These are phyloP conservation scores for Doryteuthis pealeii DNA, from an alignment of 1,140 invertebrate species.

Conservation along the genomic window DNA sequence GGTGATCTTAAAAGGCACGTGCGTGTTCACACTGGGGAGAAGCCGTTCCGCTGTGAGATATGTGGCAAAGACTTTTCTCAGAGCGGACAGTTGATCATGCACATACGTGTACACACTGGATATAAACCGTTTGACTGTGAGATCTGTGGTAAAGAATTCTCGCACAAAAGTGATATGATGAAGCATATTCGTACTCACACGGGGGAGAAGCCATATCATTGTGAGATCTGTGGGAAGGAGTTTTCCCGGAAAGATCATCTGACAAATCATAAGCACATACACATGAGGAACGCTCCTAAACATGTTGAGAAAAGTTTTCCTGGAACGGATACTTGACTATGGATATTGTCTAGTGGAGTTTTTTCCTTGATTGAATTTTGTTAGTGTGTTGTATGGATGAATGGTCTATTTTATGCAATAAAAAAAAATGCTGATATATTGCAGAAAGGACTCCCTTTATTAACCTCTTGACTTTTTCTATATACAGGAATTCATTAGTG, in stretches of 20 bases:
- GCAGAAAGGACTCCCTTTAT: too few relatives aligned
- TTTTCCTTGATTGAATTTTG: too few relatives aligned
- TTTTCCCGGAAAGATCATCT: slow-evolving; percentile 15
- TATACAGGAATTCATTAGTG: too few relatives aligned
- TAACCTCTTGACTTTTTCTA: too few relatives aligned
- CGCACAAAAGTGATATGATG: neutral
- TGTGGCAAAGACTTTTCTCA: slow-evolving; percentile 19
- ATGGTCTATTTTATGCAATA: too few relatives aligned
- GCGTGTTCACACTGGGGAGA: neutral
- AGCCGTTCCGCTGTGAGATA: slow-evolving; percentile 18
- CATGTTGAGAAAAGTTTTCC: slow-evolving; percentile 23
- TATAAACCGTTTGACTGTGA: slow-evolving; percentile 21
- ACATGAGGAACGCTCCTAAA: slow-evolving; percentile 13
- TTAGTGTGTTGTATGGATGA: too few relatives aligned
- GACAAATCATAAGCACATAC: slow-evolving; percentile 18
- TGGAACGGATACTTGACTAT: slow-evolving; percentile 14
- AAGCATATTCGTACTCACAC: slow-evolving; percentile 22
- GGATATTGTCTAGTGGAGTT: too few relatives aligned
- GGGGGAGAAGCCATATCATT: slow-evolving; percentile 25
- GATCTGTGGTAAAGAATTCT: slow-evolving; percentile 21
- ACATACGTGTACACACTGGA: slow-evolving; percentile 21
- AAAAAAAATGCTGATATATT: too few relatives aligned
- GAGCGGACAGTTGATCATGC: slow-evolving; percentile 6
- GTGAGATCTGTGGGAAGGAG: slow-evolving; percentile 19
- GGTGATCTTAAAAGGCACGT: neutral